Base-by-base conservation (phyloP, 2,888 invertebrate species). In the Cantharis flavilabris region DNA sequence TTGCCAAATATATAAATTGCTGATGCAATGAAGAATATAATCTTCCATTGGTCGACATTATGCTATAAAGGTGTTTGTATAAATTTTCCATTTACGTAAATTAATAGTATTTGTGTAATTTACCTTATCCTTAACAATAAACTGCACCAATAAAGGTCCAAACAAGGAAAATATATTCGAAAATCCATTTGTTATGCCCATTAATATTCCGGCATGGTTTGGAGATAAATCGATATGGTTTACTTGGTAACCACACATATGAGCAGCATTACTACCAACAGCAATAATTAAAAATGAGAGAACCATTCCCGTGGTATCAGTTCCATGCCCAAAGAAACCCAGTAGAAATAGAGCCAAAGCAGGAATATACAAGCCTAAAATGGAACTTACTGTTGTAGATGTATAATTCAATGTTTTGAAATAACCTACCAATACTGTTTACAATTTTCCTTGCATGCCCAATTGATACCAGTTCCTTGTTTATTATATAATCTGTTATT, bases 201-300 rank as follows among this genome's bases (percentile, higher is more conserved):
- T 95, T 82, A 95, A 87, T 0, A 93, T 92, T 33, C 95, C 95
- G 9, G 95, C 94, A 85, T 93, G 94, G 86, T 95, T 95, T 0
- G 95, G 95, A 11, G 95, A 93, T 71, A 96, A 88, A 88, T 96
- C 95, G 80, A 96, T 93, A 84, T 95, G 95, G 79, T 94, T 95
- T 23, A 92, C 90, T 90, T 92, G 91, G 84, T 92, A 94, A 3
- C 95, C 95, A 62, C 92, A 91, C 81, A 93, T 94, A 73, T 92
- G 91, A 5, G 93, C 92, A 0, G 94, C 92, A 82, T 94, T 94
- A 2, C 94, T 90, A 0, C 94, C 93, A 0, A 95, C 93, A 0
- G 94, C 92, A 49, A 93, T 81, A 0, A 93, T 91, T 0, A 96
- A 88, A 62, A 95, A 88, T 0, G 88, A 86, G 2, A 95, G 92